A percentile compares a stretch with the other conserved stretches of the same genome.
Evolutionary conservation across 2,113 vertebrate genomes (phyloP).

Genomic region (Poeciliopsis occidentalis): DNA sequence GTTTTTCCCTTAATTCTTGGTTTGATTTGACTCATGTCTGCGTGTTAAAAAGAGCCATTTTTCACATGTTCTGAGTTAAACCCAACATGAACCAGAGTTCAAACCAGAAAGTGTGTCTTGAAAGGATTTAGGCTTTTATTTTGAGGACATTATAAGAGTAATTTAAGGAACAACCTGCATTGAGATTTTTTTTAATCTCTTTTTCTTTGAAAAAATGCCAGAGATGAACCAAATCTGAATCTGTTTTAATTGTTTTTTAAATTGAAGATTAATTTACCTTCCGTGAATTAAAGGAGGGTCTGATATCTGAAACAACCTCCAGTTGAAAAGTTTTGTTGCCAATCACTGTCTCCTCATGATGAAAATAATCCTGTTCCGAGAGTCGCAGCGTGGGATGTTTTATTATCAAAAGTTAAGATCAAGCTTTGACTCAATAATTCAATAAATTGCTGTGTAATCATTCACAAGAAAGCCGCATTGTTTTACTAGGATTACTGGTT

Average conservation of each 20-base stretch:
- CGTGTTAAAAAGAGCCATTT: no score
- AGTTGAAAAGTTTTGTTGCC: neutral
- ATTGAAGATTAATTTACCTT: no score
- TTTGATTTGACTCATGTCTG: no score
- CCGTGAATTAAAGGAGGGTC: no score
- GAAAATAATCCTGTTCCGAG: neutral
- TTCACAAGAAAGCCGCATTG: neutral
- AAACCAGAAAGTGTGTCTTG: neutral
- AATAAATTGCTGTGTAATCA: neutral
- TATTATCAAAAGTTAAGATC: neutral
- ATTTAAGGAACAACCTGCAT: neutral
- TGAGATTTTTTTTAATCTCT: neutral
- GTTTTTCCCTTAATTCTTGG: no score
- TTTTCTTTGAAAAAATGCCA: neutral
- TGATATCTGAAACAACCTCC: neutral
- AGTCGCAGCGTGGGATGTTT: neutral
- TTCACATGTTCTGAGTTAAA: neutral
- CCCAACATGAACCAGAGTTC: neutral
- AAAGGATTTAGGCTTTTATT: neutral
- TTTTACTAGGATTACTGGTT: neutral
- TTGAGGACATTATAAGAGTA: neutral
- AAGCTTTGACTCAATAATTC: neutral
- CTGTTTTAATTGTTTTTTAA: no score
- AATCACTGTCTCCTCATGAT: neutral
- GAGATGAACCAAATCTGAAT: no score